Conservation (phyloP, 1,140 invertebrate genomes). For the Parasteatoda tepidariorum region DNA sequence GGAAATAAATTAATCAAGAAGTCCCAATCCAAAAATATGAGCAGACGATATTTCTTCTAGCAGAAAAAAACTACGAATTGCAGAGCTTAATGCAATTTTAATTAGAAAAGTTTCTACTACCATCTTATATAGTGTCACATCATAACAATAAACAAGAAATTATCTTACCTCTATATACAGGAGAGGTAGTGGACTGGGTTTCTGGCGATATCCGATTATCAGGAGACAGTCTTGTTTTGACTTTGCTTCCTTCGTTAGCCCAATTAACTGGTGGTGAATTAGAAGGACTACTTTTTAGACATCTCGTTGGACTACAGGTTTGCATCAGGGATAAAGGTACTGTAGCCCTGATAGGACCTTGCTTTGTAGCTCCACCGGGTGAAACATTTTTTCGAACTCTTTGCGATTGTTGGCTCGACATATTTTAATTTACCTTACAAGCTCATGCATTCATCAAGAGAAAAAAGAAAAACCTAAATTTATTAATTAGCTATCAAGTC, state of each 20-base stretch:
- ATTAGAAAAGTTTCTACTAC: too few species aligned
- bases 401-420: slow-evolving; percentile 64
- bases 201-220: slow-evolving; percentile 58
- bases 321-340: slow-evolving; percentile 62
- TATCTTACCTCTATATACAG: slow-evolving; percentile 42
- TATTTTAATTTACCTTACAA: slow-evolving; percentile 33
- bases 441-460: slow-evolving; percentile 29
- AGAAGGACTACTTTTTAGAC: slow-evolving; percentile 50
- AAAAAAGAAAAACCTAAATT: slow-evolving; percentile 11
- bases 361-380: slow-evolving; percentile 55
- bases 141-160: too few species aligned
- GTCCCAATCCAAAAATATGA: too few species aligned
- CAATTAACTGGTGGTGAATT: slow-evolving; percentile 50
- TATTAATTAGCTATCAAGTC: slow-evolving; percentile 16
- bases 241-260: slow-evolving; percentile 43
- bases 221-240: slow-evolving; percentile 57
- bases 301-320: slow-evolving; percentile 59
- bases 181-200: slow-evolving; percentile 41
- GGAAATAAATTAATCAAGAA: too few species aligned
- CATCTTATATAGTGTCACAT: too few species aligned
- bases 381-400: slow-evolving; percentile 62
- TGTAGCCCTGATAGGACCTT: slow-evolving; percentile 62
- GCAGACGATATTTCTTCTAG: too few species aligned
- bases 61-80: too few species aligned
- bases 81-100: too few species aligned